phyloP scores from a whole-genome alignment of 2,888 invertebrate species.

The Beris chalybata region DNA sequence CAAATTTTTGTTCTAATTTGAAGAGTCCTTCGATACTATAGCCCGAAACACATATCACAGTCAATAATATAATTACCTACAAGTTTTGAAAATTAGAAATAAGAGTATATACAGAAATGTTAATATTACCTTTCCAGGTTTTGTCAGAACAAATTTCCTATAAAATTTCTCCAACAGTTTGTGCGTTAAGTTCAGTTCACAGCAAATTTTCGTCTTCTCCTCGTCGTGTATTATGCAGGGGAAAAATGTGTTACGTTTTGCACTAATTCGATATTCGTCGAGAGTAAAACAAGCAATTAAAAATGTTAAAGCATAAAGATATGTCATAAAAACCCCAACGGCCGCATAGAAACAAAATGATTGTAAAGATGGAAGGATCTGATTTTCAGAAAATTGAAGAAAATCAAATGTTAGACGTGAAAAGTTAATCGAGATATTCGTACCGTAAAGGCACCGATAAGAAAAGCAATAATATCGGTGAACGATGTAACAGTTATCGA shows the following conservation, averaged over 20 bases:
- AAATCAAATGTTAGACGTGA: not conserved
- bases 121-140: slow-evolving; percentile 63
- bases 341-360: slow-evolving; percentile 84
- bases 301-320: slow-evolving; percentile 76
- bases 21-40: slow-evolving; percentile 66
- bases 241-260: slow-evolving; percentile 66
- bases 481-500: slow-evolving; percentile 82
- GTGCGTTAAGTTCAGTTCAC: slow-evolving; percentile 62
- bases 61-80: slow-evolving; percentile 61
- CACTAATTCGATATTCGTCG: slow-evolving; percentile 67
- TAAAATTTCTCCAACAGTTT: slow-evolving; percentile 57
- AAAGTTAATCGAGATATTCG: slow-evolving; percentile 42
- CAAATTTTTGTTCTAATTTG: slow-evolving; percentile 74
- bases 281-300: slow-evolving; percentile 76
- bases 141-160: slow-evolving; percentile 66
- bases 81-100: slow-evolving; percentile 39
- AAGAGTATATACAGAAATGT: slow-evolving; percentile 19
- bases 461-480: slow-evolving; percentile 78
- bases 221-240: slow-evolving; percentile 68
- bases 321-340: slow-evolving; percentile 73
- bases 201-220: slow-evolving; percentile 59
- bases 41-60: slow-evolving; percentile 63
- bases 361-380: slow-evolving; percentile 74
- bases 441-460: slow-evolving; percentile 77
- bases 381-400: not conserved